Conservation (phyloP, 2,797 vertebrate species). For the Sus cebifrons region DNA sequence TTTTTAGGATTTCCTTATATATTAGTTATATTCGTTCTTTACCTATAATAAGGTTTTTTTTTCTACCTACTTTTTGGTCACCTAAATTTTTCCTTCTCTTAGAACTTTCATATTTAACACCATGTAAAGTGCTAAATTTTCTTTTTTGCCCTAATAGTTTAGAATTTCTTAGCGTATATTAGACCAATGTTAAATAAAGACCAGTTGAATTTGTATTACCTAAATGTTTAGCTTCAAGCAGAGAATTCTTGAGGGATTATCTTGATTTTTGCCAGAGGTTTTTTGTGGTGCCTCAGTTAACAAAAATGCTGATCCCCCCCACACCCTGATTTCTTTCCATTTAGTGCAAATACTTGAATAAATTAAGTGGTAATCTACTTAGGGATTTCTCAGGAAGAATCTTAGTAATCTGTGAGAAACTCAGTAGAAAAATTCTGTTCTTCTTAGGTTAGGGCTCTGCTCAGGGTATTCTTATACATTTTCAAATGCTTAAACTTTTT, state of each 20-base stretch:
- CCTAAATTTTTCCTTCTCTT: slow-evolving; percentile 21
- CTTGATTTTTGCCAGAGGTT: not conserved
- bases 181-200: slow-evolving; percentile 2
- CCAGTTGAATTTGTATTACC: not conserved
- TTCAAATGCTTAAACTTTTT: not conserved
- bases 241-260: slow-evolving; percentile 22
- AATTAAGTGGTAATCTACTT: not conserved
- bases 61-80: slow-evolving; percentile 54
- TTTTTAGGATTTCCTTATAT: slow-evolving; percentile 25
- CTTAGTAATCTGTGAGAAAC: slow-evolving; percentile 37
- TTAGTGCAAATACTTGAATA: slow-evolving; percentile 47
- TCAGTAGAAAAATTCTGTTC: not conserved
- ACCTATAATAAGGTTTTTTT: slow-evolving; percentile 15
- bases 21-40: not conserved
- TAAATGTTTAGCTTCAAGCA: not conserved
- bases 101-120: slow-evolving; percentile 40
- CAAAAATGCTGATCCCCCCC: not conserved
- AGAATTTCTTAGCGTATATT: slow-evolving; percentile 29
- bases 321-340: slow-evolving; percentile 2
- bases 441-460: not conserved
- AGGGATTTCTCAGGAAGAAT: slow-evolving; percentile 38
- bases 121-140: slow-evolving; percentile 12
- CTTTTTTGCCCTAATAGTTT: not conserved
- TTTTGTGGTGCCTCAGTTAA: not conserved
- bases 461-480: slow-evolving; percentile 22